Conservation (phyloP, 2,113 vertebrate genomes). For the Chitala chitala region DNA sequence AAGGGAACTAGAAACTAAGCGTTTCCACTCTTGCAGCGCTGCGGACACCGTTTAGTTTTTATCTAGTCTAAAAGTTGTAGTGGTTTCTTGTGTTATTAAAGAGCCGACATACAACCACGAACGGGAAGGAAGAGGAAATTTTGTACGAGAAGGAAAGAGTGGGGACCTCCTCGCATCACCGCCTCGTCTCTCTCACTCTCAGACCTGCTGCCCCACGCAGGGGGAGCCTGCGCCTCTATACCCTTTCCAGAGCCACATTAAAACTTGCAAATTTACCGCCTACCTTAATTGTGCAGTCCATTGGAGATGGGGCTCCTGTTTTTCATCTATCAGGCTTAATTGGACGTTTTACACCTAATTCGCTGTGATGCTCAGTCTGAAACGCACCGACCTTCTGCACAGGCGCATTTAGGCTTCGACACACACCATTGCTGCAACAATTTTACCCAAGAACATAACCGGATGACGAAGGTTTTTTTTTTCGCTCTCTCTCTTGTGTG, state of each 20-base stretch:
- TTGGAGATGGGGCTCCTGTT: constrained; percentile 51
- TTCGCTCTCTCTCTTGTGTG: constrained; percentile 51
- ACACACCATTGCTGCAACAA: constrained; percentile 63
- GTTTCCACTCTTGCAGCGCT: constrained; percentile 33
- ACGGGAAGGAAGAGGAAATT: constrained; percentile 87
- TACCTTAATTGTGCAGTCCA: constrained; percentile 83
- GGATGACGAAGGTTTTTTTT: constrained; percentile 56
- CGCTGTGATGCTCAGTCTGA: constrained; percentile 43
- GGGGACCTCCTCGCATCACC: constrained; percentile 72
- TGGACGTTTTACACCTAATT: constrained; percentile 42
- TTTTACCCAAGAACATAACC: constrained; percentile 63
- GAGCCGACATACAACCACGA: constrained; percentile 79
- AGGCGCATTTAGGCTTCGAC: constrained; percentile 58
- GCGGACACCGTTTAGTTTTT: constrained; percentile 55
- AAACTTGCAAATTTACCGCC: constrained; percentile 35
- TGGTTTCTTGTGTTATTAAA: constrained; percentile 80
- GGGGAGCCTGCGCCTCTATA: constrained; percentile 51
- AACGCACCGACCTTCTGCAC: constrained; percentile 48
- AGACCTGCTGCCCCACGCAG: constrained; percentile 37
- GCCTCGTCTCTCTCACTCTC: constrained; percentile 60
- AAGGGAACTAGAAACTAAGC: constrained; percentile 26
- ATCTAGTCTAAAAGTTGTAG: constrained; percentile 62
- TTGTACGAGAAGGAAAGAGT: constrained; percentile 84
- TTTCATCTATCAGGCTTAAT: constrained; percentile 46
- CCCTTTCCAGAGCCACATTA: constrained; percentile 39